Evolutionary conservation across 1,140 invertebrate genomes (phyloP).

Genomic region (Drosophila leontia): DNA sequence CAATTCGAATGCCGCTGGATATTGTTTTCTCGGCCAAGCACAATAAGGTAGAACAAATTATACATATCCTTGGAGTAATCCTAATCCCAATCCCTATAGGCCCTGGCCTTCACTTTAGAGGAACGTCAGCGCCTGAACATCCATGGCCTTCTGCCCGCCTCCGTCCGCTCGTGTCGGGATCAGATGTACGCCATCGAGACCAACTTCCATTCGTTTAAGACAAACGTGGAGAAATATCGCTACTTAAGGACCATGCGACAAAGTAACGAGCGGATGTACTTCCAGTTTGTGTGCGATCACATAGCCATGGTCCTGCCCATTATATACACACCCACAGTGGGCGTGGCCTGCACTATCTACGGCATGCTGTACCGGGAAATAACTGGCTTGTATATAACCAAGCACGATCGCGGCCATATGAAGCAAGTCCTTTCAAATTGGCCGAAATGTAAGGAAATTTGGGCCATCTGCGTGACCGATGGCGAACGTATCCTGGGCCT

Average conservation of each 20-base stretch:
- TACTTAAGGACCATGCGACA: slow-evolving; percentile 92
- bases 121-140: slow-evolving; percentile 85
- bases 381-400: slow-evolving; percentile 97
- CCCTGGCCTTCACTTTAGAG: slow-evolving; percentile 29
- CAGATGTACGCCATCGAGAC: slow-evolving; percentile 91
- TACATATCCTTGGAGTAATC: fast-evolving
- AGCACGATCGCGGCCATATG: slow-evolving; percentile 96
- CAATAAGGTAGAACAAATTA: slow-evolving; percentile 28
- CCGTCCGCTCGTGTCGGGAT: slow-evolving; percentile 93
- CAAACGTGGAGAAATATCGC: slow-evolving; percentile 93
- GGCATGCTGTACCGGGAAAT: slow-evolving; percentile 85
- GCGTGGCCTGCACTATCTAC: slow-evolving; percentile 89
- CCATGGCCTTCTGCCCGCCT: slow-evolving; percentile 92
- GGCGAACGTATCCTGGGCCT: slow-evolving; percentile 97
- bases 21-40: slow-evolving; percentile 13
- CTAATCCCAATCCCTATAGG: not conserved
- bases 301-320: slow-evolving; percentile 94
- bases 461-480: slow-evolving; percentile 97
- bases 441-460: slow-evolving; percentile 87
- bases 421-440: slow-evolving; percentile 89
- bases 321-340: slow-evolving; percentile 85
- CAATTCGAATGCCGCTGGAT: not conserved
- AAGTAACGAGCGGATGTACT: slow-evolving; percentile 97
- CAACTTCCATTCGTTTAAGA: slow-evolving; percentile 90
- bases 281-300: slow-evolving; percentile 94